Percentiles rank a stretch among this genome's conserved stretches.
phyloP scores from a whole-genome alignment of 2,888 invertebrate genomes.

The Bugula neritina region DNA sequence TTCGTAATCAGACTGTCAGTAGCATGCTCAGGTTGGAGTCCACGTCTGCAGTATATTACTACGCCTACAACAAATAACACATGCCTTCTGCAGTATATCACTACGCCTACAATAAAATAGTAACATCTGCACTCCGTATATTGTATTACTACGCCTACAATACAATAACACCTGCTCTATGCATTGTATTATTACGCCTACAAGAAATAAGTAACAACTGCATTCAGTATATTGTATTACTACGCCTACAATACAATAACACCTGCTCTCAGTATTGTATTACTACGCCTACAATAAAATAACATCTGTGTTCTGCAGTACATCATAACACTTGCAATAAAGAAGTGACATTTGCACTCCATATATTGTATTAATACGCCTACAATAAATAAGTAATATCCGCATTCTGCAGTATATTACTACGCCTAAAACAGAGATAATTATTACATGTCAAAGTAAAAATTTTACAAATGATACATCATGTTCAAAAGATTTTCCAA shows the following conservation, averaged over 20 bases:
- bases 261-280: not conserved
- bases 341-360: no score
- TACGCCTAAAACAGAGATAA: no score
- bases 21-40: not conserved
- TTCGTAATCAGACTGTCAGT: slow-evolving; percentile 9
- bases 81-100: not conserved
- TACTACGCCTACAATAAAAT: not conserved
- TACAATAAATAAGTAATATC: not conserved
- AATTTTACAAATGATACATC: no score
- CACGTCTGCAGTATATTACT: not conserved
- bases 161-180: no score
- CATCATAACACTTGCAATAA: no score
- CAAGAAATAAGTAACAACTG: no score
- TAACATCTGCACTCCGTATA: not conserved
- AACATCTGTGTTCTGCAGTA: no score
- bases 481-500: no score
- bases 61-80: slow-evolving; percentile 1
- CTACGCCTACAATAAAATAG: slow-evolving; percentile 4
- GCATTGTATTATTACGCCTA: no score
- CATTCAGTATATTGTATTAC: no score
- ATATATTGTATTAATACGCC: not conserved
- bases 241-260: not conserved
- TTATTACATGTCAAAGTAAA: no score
- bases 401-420: slow-evolving; percentile 2
- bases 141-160: no score